Evolutionary conservation across 2,797 vertebrate species (phyloP), one percentile per base, ranked within the genome.

Genomic region (Xyrichtys novacula): DNA sequence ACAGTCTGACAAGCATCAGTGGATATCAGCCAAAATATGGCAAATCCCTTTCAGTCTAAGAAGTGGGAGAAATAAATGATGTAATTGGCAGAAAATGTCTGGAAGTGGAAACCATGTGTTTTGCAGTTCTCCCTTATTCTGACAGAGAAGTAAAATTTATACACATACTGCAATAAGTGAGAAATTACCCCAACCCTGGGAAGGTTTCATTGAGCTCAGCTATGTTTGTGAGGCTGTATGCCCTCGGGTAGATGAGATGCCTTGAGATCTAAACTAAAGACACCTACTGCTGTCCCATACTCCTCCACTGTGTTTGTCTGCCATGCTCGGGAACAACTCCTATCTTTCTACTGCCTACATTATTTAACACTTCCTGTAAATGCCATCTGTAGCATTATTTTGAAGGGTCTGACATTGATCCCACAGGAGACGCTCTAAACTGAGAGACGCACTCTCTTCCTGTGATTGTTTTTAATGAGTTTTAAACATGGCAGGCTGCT

Each of bases 51-150:
- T 71, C 26, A 77, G 77, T 83, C 52, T 82, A 47, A 52, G 44
- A 86, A 84, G 38, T 69, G 48, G 53, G 70, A 74, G 71, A 73
- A 86, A 80, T 72, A 83, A 85, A 81, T 86, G 85, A 88, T 83
- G 86, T 87, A 91, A 91, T 85, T 91, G 89, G 78, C 86, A 84
- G 85, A 83, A 89, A 90, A 88, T 68, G 66, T 84, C 70, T 85
- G 3, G 19, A 42, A 55, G 85, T 49, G 83, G 71, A 72, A 60
- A 42, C 43, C 43, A 67, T 74, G 68, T 80, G 74, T 84, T 85
- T 76, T 66, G 62, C 47, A 76, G 72, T 79, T 81, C 43, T 67
- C 50, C 70, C 69, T 81, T 81, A 25, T 64, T 80, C 55, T 68
- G 64, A 78, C 63, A 72, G 66, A 68, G 72, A 32, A 63, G 53